These are phyloP conservation scores for Bettongia penicillata DNA, from an alignment of 2,113 vertebrate genomes.

Conservation along the genomic window DNA sequence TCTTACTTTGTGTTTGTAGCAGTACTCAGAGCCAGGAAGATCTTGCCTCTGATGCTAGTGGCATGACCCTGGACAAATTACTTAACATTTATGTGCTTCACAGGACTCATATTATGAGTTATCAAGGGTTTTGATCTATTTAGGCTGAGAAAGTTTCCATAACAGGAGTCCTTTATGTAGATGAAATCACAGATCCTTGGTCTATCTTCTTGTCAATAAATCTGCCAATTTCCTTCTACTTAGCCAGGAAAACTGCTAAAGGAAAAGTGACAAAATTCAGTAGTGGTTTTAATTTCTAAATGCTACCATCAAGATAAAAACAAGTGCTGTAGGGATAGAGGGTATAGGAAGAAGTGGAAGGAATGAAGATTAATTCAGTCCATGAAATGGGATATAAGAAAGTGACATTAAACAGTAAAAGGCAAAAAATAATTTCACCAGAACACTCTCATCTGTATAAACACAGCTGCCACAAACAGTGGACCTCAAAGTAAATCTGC, in stretches of 20 bases:
- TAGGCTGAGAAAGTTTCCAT: not conserved
- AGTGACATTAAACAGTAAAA: constrained; percentile 50
- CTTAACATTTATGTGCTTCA: not conserved
- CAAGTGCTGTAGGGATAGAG: constrained; percentile 8
- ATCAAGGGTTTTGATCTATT: not conserved
- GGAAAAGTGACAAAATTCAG: constrained; percentile 32
- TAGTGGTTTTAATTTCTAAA: not conserved
- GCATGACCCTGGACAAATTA: not conserved
- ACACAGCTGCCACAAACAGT: constrained; percentile 51
- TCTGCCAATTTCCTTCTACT: not conserved
- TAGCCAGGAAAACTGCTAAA: not conserved
- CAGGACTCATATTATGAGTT: not conserved
- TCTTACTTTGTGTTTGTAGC: not conserved
- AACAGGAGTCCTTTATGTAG: not conserved
- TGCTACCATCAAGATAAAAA: not conserved
- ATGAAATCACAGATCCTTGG: not conserved
- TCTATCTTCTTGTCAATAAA: not conserved
- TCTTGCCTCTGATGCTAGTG: not conserved
- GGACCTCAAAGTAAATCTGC: not conserved
- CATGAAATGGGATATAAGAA: not conserved
- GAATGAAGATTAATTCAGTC: constrained; percentile 22
- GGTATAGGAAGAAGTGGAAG: constrained; percentile 28
- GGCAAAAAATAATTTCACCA: constrained; percentile 48
- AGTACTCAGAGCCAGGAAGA: not conserved
- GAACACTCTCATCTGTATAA: constrained; percentile 19